Conservation (phyloP, 2,797 vertebrate species). For the Cottoperca gobio region DNA sequence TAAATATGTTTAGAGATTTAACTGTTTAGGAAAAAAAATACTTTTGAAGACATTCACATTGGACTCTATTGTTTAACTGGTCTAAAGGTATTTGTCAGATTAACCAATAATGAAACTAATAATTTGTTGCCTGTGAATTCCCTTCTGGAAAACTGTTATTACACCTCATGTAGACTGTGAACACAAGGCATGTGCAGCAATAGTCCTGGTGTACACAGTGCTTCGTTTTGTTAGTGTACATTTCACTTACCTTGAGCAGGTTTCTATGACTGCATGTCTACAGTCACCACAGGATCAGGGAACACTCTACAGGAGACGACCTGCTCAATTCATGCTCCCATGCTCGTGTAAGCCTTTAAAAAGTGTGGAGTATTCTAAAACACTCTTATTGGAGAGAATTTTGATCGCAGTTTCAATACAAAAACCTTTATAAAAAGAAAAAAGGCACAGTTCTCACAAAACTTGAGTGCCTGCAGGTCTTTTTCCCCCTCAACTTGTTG, state of each 20-base stretch:
- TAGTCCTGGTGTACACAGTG: neutral
- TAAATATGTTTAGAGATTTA: neutral
- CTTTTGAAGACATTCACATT: neutral
- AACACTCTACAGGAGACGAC: conserved; percentile 50
- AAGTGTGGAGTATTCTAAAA: conserved; percentile 7
- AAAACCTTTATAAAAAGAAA: no score
- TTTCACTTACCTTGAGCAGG: conserved; percentile 37
- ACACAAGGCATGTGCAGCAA: neutral
- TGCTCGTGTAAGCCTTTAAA: conserved; percentile 1
- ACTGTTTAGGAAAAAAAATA: neutral
- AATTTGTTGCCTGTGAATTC: neutral
- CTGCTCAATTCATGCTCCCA: conserved; percentile 53
- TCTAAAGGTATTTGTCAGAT: neutral
- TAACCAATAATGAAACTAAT: neutral
- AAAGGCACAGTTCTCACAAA: no score
- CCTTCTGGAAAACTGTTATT: neutral
- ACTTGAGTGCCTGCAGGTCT: neutral
- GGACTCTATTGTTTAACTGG: neutral
- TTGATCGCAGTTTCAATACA: no score
- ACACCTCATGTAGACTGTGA: neutral
- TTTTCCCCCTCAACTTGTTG: neutral
- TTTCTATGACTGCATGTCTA: conserved; percentile 27
- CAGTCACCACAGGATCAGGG: conserved; percentile 29
- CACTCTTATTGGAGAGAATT: no score
- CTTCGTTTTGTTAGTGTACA: neutral